Evolutionary conservation across 2,113 vertebrate genomes (phyloP).

Genomic region (Microtus ochrogaster): DNA sequence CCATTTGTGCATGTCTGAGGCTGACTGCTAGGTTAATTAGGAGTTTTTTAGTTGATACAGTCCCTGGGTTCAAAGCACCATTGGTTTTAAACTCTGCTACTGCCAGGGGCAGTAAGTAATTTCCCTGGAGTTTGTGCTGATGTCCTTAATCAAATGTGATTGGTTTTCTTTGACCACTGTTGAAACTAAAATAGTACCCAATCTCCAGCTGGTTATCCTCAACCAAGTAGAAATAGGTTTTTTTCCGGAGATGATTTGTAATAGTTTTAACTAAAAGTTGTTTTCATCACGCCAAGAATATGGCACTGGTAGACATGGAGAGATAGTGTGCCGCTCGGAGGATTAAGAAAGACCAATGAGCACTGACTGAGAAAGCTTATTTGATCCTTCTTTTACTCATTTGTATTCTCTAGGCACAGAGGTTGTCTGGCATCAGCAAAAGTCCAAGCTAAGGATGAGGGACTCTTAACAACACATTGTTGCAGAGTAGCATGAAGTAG

Average conservation of each 20-base stretch:
- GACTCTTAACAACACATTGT: background rate
- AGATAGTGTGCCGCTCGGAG: slow-evolving; percentile 36
- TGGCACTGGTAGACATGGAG: background rate
- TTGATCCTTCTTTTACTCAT: slow-evolving; percentile 66
- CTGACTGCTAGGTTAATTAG: background rate
- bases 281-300: slow-evolving; percentile 58
- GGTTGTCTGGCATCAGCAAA: slow-evolving; percentile 42
- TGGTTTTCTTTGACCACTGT: slow-evolving; percentile 43
- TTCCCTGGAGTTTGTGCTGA: slow-evolving; percentile 57
- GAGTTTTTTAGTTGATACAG: background rate
- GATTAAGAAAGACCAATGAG: slow-evolving; percentile 73
- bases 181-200: slow-evolving; percentile 37
- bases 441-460: background rate
- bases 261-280: slow-evolving; percentile 63
- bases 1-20: slow-evolving; percentile 14
- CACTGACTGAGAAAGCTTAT: slow-evolving; percentile 62
- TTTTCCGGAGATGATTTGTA: background rate
- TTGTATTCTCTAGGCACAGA: slow-evolving; percentile 56
- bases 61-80: slow-evolving; percentile 15
- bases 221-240: slow-evolving; percentile 58
- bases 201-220: slow-evolving; percentile 57
- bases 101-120: background rate
- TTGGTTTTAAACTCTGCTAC: slow-evolving; percentile 57
- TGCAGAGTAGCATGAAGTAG: slow-evolving; percentile 31
- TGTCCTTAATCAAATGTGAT: slow-evolving; percentile 52